These are phyloP conservation scores for Periphyllus acericola DNA, from an alignment of 2,888 invertebrate genomes.

Conservation along the genomic window DNA sequence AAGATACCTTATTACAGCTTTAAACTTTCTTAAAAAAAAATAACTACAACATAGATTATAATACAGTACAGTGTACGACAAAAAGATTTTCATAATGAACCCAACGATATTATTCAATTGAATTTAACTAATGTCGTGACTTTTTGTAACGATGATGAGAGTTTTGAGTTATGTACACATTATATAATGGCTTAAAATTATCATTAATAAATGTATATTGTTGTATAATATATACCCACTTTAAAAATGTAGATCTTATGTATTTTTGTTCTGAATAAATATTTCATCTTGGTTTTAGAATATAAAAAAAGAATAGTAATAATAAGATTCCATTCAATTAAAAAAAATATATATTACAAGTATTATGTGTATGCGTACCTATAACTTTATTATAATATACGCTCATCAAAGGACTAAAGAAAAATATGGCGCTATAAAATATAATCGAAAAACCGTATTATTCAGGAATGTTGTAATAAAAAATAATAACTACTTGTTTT, in stretches of 20 bases:
- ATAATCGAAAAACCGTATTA: slow-evolving; percentile 32
- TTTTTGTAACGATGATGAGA: slow-evolving; percentile 27
- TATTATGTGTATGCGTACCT: neutral
- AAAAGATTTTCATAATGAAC: slow-evolving; percentile 12
- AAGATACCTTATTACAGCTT: neutral
- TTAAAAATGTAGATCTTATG: neutral
- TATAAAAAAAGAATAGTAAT: neutral
- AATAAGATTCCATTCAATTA: neutral
- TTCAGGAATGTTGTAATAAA: slow-evolving; percentile 1
- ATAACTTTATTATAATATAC: neutral
- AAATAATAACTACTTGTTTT: slow-evolving; percentile 21
- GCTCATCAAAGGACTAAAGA: neutral
- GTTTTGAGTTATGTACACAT: neutral
- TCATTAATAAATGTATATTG: neutral
- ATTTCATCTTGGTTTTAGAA: neutral
- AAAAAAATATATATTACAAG: neutral
- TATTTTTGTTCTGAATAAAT: slow-evolving; percentile 12
- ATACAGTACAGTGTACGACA: neutral
- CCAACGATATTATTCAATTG: slow-evolving; percentile 10
- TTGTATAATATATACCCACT: neutral
- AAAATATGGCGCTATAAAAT: neutral
- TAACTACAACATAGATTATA: neutral
- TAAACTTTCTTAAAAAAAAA: slow-evolving; percentile 8
- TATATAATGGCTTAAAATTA: slow-evolving; percentile 8
- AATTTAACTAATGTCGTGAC: slow-evolving; percentile 41